Conservation (phyloP, 2,113 vertebrate genomes). For the Herpailurus yagouaroundi region DNA sequence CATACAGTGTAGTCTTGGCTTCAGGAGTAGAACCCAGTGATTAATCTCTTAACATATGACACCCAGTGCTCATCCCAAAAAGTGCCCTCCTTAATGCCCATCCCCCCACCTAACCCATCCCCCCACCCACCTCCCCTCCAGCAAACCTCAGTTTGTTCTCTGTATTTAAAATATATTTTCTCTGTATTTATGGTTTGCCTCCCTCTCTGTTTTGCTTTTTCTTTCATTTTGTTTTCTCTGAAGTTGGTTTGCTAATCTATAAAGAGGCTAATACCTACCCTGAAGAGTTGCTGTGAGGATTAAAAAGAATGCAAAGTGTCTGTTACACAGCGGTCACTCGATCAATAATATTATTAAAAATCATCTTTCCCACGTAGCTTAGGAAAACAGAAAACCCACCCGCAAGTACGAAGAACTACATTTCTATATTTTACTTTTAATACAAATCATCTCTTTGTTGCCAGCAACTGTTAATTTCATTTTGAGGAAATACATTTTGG, state of each 20-base stretch:
- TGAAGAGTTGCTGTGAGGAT: neutral
- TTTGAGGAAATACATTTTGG: neutral
- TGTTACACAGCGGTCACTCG: neutral
- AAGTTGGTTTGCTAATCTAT: neutral
- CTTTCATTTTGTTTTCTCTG: neutral
- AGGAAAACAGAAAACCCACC: neutral
- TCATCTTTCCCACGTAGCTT: neutral
- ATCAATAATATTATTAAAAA: neutral
- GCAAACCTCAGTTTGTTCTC: no score
- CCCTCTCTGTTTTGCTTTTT: neutral
- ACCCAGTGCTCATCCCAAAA: no score
- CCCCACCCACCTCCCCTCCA: no score
- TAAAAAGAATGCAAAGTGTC: neutral
- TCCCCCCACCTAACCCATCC: no score
- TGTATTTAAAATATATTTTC: no score
- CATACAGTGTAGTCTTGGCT: no score
- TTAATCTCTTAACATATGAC: no score
- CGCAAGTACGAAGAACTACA: neutral
- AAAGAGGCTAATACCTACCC: neutral
- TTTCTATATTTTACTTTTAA: conserved; percentile 20
- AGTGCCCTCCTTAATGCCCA: no score
- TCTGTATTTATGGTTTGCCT: no score
- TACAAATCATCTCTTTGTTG: neutral
- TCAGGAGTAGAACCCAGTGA: no score
- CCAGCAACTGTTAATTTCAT: neutral